A percentile compares a stretch with the other conserved stretches of the same genome.
phyloP scores from a whole-genome alignment of 2,888 invertebrate genomes.

The Pandemis heparana region DNA sequence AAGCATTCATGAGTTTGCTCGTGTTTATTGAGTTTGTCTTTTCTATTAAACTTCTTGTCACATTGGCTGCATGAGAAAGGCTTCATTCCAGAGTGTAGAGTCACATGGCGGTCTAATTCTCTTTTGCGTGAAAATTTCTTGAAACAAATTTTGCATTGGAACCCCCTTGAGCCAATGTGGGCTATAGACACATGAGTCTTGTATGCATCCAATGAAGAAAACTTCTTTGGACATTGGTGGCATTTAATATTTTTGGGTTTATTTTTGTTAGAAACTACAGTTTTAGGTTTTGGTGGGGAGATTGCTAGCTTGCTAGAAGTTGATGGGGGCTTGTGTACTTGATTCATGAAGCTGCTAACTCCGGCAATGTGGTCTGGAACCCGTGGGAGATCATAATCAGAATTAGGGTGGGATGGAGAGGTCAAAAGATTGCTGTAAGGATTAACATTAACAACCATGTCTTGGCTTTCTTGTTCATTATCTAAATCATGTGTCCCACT shows the following conservation, averaged over 20 bases:
- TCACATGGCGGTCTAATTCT: slow-evolving; percentile 89
- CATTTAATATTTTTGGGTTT: slow-evolving; percentile 82
- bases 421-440: slow-evolving; percentile 83
- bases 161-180: slow-evolving; percentile 84
- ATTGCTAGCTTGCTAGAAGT: slow-evolving; percentile 62
- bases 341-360: slow-evolving; percentile 76
- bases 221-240: slow-evolving; percentile 81
- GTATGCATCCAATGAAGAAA: slow-evolving; percentile 81
- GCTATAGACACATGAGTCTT: slow-evolving; percentile 83
- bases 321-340: slow-evolving; percentile 68
- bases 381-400: slow-evolving; percentile 78
- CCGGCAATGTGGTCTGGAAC: slow-evolving; percentile 83
- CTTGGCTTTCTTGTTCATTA: slow-evolving; percentile 72
- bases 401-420: slow-evolving; percentile 68
- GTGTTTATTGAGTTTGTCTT: slow-evolving; percentile 89
- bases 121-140: slow-evolving; percentile 89
- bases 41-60: slow-evolving; percentile 88
- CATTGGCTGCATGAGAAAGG: slow-evolving; percentile 89
- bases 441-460: slow-evolving; percentile 87
- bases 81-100: slow-evolving; percentile 88
- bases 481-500: slow-evolving; percentile 63
- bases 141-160: slow-evolving; percentile 88
- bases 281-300: slow-evolving; percentile 70
- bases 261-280: slow-evolving; percentile 65
- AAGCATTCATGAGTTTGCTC: slow-evolving; percentile 87